Evolutionary conservation across 2,888 invertebrate genomes (phyloP).

Genomic region (Proisotoma minuta): DNA sequence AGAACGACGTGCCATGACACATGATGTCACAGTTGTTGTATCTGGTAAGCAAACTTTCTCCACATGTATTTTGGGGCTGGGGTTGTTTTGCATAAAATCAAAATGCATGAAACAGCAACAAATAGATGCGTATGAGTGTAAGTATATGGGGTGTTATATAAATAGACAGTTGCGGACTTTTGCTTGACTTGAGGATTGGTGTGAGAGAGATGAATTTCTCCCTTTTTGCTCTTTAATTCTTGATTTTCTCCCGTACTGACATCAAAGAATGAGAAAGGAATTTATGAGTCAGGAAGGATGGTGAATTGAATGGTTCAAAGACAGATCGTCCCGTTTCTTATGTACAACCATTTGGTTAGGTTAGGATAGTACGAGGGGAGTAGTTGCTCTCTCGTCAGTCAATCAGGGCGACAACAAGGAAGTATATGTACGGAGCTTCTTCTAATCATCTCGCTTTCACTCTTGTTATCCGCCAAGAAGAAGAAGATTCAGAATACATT

Average conservation of each 20-base stretch:
- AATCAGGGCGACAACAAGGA: conserved; percentile 11
- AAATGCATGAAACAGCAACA: too few species aligned
- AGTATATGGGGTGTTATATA: too few species aligned
- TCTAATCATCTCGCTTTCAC: conserved; percentile 19
- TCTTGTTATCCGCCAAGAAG: too few species aligned
- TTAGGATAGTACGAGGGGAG: neutral
- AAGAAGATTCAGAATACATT: too few species aligned
- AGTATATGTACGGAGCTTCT: too few species aligned
- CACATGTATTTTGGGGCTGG: too few species aligned
- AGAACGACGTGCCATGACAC: conserved; percentile 51
- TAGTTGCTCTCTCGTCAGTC: conserved; percentile 17
- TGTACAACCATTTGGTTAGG: neutral
- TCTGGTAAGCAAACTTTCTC: conserved; percentile 54
- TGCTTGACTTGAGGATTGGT: neutral
- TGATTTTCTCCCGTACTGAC: neutral
- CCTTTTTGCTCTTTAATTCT: neutral
- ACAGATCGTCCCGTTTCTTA: neutral
- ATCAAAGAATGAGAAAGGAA: conserved; percentile 3
- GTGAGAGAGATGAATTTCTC: conserved; percentile 1
- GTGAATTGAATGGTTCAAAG: neutral
- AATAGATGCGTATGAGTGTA: too few species aligned
- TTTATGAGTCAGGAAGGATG: conserved; percentile 13
- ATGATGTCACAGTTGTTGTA: conserved; percentile 53
- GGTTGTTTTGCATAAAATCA: too few species aligned
- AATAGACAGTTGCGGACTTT: too few species aligned